Base-by-base conservation (phyloP, 1,140 invertebrate genomes). In the Protaetia brevitarsis region DNA sequence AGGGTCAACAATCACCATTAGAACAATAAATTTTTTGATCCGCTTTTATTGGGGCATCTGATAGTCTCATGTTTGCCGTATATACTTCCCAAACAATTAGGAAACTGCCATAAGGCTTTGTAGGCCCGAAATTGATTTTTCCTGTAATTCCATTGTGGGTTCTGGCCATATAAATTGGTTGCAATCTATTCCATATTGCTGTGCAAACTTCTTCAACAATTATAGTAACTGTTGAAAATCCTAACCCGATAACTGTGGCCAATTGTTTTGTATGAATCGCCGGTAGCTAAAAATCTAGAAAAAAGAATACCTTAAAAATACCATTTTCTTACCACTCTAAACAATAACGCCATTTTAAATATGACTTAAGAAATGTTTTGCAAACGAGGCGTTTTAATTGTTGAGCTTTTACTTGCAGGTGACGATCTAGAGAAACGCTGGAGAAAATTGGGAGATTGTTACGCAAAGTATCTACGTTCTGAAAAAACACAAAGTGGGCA, bases 101-200 rank as follows among this genome's bases (percentile, higher is more conserved):
- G 31, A 34, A 7, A 34, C 7, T 34, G 7, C n/a, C n/a, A n/a
- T n/a, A n/a, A n/a, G n/a, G n/a, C n/a, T n/a, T n/a, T n/a, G n/a
- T n/a, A n/a, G n/a, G n/a, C n/a, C 31, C 31, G n/a, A 34, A 34
- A 34, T 34, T 34, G 31, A 34, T 34, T 34, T 34, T 34, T 34
- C 31, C 31, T n/a, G n/a, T 34, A 34, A 34, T 34, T 34, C 31
- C 31, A 34, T 34, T 34, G 31, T 34, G 31, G 31, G 31, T n/a
- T 34, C 31, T 34, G 31, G 31, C 31, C 30, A 37, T 13, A 31
- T 61, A 23, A n/a, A n/a, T n/a, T n/a, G n/a, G n/a, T n/a, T n/a
- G n/a, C n/a, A n/a, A n/a, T n/a, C n/a, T n/a, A n/a, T 64, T 67
- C 10, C 66, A 67, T 56, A 67, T 64, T 65, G 66, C 62, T 41